phyloP scores from a whole-genome alignment of 2,888 invertebrate genomes.

The Phengaris alcon region DNA sequence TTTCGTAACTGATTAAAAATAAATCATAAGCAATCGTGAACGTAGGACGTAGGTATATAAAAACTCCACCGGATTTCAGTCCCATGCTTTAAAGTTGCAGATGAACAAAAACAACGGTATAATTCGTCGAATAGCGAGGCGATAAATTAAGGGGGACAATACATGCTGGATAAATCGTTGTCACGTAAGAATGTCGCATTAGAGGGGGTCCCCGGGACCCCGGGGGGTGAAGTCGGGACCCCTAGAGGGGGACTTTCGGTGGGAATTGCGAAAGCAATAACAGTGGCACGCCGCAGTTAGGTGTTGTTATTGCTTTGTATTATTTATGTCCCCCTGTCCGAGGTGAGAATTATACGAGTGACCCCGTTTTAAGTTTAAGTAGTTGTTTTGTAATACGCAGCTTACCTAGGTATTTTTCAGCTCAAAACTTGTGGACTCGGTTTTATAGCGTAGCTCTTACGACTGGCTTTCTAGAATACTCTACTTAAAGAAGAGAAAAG shows the following conservation, averaged over 20 bases:
- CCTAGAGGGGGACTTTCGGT: conserved; percentile 34
- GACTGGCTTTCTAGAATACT: no score
- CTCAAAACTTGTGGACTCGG: conserved; percentile 3
- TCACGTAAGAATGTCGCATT: conserved; percentile 77
- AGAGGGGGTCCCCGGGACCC: conserved; percentile 45
- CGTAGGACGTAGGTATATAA: no score
- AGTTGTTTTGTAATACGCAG: neutral
- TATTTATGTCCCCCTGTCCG: conserved; percentile 62
- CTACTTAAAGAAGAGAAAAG: no score
- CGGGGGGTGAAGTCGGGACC: conserved; percentile 34
- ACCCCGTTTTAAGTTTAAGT: conserved; percentile 33
- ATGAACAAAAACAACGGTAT: conserved; percentile 45
- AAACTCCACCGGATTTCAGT: no score
- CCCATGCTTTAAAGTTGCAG: no score
- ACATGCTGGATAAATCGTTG: conserved; percentile 76
- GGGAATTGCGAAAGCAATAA: conserved; percentile 55
- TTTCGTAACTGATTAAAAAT: no score
- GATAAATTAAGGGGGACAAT: conserved; percentile 74
- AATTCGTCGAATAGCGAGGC: conserved; percentile 62
- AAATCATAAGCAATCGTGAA: no score
- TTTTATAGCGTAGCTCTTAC: no score
- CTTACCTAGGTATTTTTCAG: conserved; percentile 29
- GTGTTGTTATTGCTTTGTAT: conserved; percentile 71
- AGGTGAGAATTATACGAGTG: conserved; percentile 54
- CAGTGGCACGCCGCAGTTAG: conserved; percentile 68